These are phyloP conservation scores for Pelobates fuscus DNA, from an alignment of 2,113 vertebrate species.

Conservation along the genomic window DNA sequence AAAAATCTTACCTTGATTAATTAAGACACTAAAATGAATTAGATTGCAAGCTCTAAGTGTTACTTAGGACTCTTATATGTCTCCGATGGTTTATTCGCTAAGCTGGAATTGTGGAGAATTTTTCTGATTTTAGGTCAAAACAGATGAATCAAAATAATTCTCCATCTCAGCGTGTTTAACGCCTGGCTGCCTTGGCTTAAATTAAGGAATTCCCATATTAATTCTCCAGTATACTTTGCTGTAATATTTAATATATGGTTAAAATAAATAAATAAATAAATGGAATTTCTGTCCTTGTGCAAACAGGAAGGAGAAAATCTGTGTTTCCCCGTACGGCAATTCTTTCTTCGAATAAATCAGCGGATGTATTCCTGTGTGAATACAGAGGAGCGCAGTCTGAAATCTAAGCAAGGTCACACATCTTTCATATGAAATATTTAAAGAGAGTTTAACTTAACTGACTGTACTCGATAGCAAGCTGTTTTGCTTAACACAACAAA, in stretches of 20 bases:
- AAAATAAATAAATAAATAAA: background rate
- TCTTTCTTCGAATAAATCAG: constrained; percentile 17
- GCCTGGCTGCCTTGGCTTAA: no score
- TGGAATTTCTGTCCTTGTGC: constrained; percentile 8
- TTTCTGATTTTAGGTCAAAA: no score
- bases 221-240: no score
- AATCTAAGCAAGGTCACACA: constrained; percentile 30
- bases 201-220: no score
- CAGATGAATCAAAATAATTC: no score
- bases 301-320: constrained; percentile 26
- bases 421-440: constrained; percentile 48
- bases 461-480: constrained; percentile 23
- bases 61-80: no score
- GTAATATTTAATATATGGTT: background rate
- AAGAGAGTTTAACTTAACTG: constrained; percentile 31
- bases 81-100: no score
- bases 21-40: no score
- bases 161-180: background rate
- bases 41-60: no score
- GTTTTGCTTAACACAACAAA: constrained; percentile 34
- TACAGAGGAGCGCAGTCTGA: constrained; percentile 29
- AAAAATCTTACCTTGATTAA: no score
- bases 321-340: background rate
- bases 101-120: no score
- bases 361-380: constrained; percentile 33